phyloP scores from a whole-genome alignment of 2,888 invertebrate species.

The Gymnocheta viridis region DNA sequence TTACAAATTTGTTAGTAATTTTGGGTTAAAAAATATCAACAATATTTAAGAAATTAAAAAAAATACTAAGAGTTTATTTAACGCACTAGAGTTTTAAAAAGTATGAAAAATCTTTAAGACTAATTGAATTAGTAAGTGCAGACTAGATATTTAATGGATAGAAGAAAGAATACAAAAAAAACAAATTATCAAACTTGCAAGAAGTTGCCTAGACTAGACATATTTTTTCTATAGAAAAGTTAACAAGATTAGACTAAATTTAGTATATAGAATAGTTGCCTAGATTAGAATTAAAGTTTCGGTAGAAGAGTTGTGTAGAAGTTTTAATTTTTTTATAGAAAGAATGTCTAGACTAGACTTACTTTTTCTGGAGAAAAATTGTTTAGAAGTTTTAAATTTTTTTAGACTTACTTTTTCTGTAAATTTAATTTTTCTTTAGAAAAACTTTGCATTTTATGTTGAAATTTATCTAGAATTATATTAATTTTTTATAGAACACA shows the following conservation, averaged over 20 bases:
- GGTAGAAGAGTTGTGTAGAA: neutral
- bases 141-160: constrained; percentile 35
- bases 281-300: neutral
- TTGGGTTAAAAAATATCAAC: constrained; percentile 10
- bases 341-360: neutral
- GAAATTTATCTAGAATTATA: too few species aligned
- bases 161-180: neutral
- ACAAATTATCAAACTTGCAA: neutral
- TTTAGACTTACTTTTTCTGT: neutral
- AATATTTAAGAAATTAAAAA: constrained; percentile 9
- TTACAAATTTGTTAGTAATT: constrained; percentile 5
- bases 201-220: neutral
- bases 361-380: neutral
- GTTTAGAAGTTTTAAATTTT: neutral
- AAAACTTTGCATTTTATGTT: too few species aligned
- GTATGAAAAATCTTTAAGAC: constrained; percentile 18
- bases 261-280: neutral
- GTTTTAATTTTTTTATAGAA: too few species aligned
- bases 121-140: neutral
- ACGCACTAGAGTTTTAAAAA: neutral
- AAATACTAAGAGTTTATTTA: neutral
- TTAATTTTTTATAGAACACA: too few species aligned
- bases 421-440: neutral
- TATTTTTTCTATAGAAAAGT: neutral
- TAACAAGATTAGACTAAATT: too few species aligned